Evolutionary conservation across 2,113 vertebrate species (phyloP), one percentile per base, ranked within the genome.

Genomic region (Pollachius pollachius): DNA sequence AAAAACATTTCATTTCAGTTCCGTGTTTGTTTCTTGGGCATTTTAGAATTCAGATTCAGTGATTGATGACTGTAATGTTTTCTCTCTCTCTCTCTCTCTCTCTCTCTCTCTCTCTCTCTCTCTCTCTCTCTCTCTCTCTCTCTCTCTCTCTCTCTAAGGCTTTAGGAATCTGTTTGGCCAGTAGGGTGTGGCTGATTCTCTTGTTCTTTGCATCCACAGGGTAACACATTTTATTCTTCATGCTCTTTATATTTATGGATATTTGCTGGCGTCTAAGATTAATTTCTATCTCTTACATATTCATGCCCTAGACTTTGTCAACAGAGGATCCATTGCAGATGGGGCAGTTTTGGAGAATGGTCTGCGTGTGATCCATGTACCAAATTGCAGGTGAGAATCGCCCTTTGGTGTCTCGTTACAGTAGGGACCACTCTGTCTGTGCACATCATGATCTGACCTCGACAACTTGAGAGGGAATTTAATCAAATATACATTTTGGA

Each of bases 331-430:
- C 65, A 94, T 59, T 98, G 96, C 75, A 88, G 60, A 73, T 98
- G 96, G 95, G 91, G 84, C 37, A 67, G 90, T 13, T 97, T 88
- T 75, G 92, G 91, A 8, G 86, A 90, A 3, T 98, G 97, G 97
- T 95, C 95, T 0, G 93, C 93, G 56, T 98, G 96, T 66, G 92
- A 93, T 15, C 93, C 94, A 58, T 97, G 96, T 76, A 93, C 92
- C 25, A 93, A 74, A 23, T 68, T 61, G 68, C 86, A 89, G 88
- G 89, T 91, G 21, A 65, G 52, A 1, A 12, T 13, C 66, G 37
- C 9, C n/a, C 23, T 30, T 9, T 1, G 41, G 41, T 48, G 41
- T 48, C 41, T 48, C 41, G 41, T 48, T 12, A 9, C 41, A 7
- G 11, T 48, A 48, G 41, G 8, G 8, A 48, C 8, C 41, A 48